Base-by-base conservation (phyloP, 2,113 vertebrate genomes). In the Gulo gulo region DNA sequence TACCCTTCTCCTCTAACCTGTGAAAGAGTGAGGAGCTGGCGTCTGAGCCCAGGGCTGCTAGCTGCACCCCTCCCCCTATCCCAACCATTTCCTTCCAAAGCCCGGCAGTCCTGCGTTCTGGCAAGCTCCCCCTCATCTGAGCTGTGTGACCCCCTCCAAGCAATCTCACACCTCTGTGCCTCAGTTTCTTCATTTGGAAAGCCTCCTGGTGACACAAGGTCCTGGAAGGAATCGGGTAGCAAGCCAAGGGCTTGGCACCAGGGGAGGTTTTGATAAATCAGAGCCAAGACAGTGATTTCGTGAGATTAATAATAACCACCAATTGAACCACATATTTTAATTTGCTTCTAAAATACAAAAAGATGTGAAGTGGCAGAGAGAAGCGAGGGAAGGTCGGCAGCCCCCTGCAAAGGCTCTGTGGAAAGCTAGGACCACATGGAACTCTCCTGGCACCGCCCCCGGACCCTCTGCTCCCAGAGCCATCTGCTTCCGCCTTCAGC, bases 401-500 rank as follows among this genome's bases (percentile, higher is more conserved):
- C 29, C 7, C 26, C 61, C 71, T 18, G 31, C 57, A 65, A 36
- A 86, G 80, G 34, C 61, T 84, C 52, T 4, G 8, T 4, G n/a
- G 73, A 88, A 81, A 2, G 42, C 34, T 21, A 50, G 69, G 45
- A 71, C 92, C 79, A 42, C 85, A 13, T 4, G 12, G 84, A 92
- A 73, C 52, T 88, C 91, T 74, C 36, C 67, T 10, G 6, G 73
- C 50, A 39, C 85, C 82, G 0, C 95, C 95, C 93, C 59, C 95
- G 39, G 83, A 39, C 78, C 63, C 94, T 59, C 50, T 15, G 34
- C 92, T 85, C 93, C 91, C 79, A 3, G 71, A n/a, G 20, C 94
- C 97, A 96, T 96, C 95, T 97, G 98, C 87, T 97, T 87, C 63
- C 9, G 2, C 82, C 92, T 57, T 23, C 82, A 42, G 71, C 80